These are phyloP conservation scores for Temnothorax nylanderi DNA, from an alignment of 1,140 invertebrate species.

Conservation along the genomic window DNA sequence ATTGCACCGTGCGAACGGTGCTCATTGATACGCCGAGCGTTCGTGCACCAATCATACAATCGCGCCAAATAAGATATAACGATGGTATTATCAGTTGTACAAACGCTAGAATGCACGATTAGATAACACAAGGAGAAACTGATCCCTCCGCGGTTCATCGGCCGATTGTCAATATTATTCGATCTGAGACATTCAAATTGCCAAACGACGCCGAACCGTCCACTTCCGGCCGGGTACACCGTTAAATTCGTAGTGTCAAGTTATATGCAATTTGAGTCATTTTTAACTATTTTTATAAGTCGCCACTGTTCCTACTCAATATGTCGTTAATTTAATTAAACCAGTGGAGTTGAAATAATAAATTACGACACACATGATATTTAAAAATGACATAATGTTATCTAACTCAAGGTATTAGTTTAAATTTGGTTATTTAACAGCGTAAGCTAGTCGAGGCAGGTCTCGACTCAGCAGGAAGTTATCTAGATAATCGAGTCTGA, in stretches of 20 bases:
- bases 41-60: conserved; percentile 29
- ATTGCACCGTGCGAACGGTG: conserved; percentile 15
- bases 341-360: too few relatives aligned
- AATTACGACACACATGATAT: too few relatives aligned
- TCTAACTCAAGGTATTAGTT: too few relatives aligned
- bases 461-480: background rate
- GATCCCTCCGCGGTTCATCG: conserved; percentile 1
- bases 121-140: conserved; percentile 26
- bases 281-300: too few relatives aligned
- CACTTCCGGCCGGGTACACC: background rate
- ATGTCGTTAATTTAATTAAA: too few relatives aligned
- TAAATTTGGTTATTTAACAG: too few relatives aligned
- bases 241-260: too few relatives aligned
- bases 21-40: background rate
- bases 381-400: too few relatives aligned
- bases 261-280: too few relatives aligned
- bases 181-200: background rate
- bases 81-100: background rate
- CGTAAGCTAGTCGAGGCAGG: too few relatives aligned
- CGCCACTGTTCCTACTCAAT: too few relatives aligned
- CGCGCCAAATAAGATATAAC: conserved; percentile 19
- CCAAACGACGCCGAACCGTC: background rate
- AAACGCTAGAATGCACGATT: background rate
- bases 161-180: background rate
- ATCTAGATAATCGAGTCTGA: background rate